A percentile compares a stretch with the other conserved stretches of the same genome.
Evolutionary conservation across 2,113 vertebrate species (phyloP).

Genomic region (Melanerpes formicivorus): DNA sequence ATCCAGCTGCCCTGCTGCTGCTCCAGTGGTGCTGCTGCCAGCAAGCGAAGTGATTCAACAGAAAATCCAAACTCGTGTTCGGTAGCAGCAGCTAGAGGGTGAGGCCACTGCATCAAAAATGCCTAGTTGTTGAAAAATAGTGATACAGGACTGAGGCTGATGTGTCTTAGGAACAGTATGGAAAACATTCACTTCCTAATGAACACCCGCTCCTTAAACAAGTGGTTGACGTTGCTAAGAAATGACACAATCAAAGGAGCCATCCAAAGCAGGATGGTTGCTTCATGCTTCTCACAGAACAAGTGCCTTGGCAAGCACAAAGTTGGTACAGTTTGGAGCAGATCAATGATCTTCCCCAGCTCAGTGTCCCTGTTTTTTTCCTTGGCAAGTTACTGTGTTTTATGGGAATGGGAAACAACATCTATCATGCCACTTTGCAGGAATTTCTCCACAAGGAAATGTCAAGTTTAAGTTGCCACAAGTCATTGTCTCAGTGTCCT

Average conservation of each 20-base stretch:
- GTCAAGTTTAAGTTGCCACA: too few species aligned
- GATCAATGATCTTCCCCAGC: not conserved
- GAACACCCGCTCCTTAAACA: not conserved
- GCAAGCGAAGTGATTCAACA: not conserved
- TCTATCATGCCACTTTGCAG: too few species aligned
- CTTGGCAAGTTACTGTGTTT: not conserved
- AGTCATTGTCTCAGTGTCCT: too few species aligned
- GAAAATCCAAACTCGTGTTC: not conserved
- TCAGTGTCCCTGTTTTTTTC: not conserved
- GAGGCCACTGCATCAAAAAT: conserved; percentile 11
- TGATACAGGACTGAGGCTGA: conserved; percentile 1
- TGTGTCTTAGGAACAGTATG: not conserved
- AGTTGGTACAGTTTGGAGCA: not conserved
- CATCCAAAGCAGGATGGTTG: not conserved
- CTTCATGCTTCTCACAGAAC: not conserved
- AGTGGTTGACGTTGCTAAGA: not conserved
- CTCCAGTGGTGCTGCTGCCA: not conserved
- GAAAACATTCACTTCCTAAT: not conserved
- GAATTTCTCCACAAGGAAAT: too few species aligned
- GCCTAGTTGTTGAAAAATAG: conserved; percentile 5
- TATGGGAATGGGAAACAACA: not conserved
- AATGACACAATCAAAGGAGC: not conserved
- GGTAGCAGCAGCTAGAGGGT: not conserved
- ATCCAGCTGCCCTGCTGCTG: too few species aligned
- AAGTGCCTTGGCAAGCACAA: not conserved